These are phyloP conservation scores for Urosaurus nigricauda DNA, from an alignment of 2,797 vertebrate genomes.

Conservation along the genomic window DNA sequence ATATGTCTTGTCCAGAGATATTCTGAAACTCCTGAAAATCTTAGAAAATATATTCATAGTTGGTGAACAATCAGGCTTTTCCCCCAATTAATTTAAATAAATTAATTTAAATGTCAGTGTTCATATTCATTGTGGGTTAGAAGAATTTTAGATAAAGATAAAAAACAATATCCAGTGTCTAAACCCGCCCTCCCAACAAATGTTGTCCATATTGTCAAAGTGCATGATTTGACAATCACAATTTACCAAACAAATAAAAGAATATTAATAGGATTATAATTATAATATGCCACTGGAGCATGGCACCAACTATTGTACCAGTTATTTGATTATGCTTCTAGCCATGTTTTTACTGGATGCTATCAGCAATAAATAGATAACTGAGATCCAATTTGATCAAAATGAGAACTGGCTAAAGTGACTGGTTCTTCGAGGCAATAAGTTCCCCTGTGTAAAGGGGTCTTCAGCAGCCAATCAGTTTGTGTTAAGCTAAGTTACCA, in stretches of 20 bases:
- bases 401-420: neutral
- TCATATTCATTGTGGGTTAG: neutral
- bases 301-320: too few species aligned
- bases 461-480: neutral
- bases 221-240: neutral
- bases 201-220: neutral
- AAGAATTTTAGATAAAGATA: neutral
- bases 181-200: neutral
- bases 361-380: neutral
- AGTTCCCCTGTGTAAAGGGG: neutral
- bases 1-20: constrained; percentile 82
- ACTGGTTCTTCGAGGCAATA: neutral
- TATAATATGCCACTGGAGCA: too few species aligned
- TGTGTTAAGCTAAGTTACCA: neutral
- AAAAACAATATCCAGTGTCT: neutral
- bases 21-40: constrained; percentile 86
- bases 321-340: constrained; percentile 1
- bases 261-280: neutral
- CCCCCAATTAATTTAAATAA: neutral
- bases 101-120: neutral
- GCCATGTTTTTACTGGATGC: neutral
- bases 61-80: neutral
- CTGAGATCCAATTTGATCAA: neutral
- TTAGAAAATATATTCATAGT: constrained; percentile 44
- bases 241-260: neutral